These are phyloP conservation scores for Carabus problematicus DNA, from an alignment of 2,888 invertebrate species.

Conservation along the genomic window DNA sequence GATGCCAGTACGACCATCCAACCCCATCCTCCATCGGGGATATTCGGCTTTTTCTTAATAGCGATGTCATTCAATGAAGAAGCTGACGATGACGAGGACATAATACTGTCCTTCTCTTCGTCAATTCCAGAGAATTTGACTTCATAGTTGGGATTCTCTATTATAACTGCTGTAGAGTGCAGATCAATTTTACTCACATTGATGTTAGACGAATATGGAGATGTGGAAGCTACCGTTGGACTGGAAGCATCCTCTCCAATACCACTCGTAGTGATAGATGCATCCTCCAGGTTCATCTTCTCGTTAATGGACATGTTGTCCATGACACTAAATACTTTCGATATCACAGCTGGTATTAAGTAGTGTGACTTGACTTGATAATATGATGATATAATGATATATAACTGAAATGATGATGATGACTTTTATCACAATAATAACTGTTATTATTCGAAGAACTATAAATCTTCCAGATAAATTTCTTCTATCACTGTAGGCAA, in stretches of 20 bases:
- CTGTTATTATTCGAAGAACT: no score
- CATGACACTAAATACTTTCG: no score
- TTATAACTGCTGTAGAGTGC: slow-evolving; percentile 28
- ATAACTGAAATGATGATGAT: no score
- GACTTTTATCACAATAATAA: no score
- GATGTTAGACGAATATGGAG: not conserved
- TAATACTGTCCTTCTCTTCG: slow-evolving; percentile 46
- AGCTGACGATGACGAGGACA: slow-evolving; percentile 42
- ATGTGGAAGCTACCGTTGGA: not conserved
- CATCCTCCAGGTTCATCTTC: slow-evolving; percentile 36
- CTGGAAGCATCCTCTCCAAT: not conserved
- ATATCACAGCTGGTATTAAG: no score
- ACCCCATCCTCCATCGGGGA: slow-evolving; percentile 87
- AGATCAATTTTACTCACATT: slow-evolving; percentile 6
- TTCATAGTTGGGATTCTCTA: slow-evolving; percentile 40
- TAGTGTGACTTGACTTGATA: no score
- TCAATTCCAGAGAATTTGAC: slow-evolving; percentile 47
- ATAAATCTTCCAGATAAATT: no score
- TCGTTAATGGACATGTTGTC: no score
- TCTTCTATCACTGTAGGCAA: no score
- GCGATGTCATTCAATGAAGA: slow-evolving; percentile 44
- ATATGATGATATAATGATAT: no score
- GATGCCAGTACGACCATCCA: slow-evolving; percentile 90
- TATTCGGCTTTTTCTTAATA: slow-evolving; percentile 61
- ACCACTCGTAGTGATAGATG: not conserved